Base-by-base conservation (phyloP, 2,113 vertebrate species). In the Peromyscus leucopus region DNA sequence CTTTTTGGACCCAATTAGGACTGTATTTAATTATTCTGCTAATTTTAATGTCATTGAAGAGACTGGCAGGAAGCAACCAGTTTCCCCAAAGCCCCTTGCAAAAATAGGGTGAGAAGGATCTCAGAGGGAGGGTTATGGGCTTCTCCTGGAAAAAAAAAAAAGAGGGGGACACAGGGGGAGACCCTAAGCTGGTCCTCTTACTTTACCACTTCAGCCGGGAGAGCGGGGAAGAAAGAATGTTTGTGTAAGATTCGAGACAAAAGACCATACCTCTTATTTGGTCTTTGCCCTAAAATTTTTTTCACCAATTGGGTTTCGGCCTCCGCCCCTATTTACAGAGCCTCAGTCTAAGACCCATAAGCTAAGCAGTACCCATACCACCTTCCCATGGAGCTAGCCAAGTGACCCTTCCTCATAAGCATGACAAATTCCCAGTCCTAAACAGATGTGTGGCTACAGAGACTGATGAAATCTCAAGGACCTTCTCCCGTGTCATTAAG, bases 11-110 rank as follows among this genome's bases (percentile, higher is more conserved):
- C 94, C 87, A 97, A 90, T 97, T 94, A 96, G 59, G 78, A 57
- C 96, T 95, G 96, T 95, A 87, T 98, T 97, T 97, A 97, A 98
- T 98, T 98, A 94, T 94, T 93, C 91, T 95, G 89, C 95, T 94
- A 65, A 94, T 97, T 94, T 96, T 94, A 94, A 96, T 93, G 91
- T 86, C 67, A 55, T 93, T 63, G 74, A 84, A 89, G 78, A 96
- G 90, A 94, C 72, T 94, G 82, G 33, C 55, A 87, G 96, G 91
- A 98, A 98, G 89, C 86, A 87, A 72, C 59, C 57, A 76, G 82
- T 94, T 94, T 90, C 59, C 90, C 83, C 22, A 57, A 80, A 93
- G 90, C 93, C 85, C 83, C 87, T 46, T 87, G 48, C 78, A 90
- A 55, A 94, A 94, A 26, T 33, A 57, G 59, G 48, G 46, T 91